These are phyloP conservation scores for Notolabrus celidotus DNA, from an alignment of 2,797 vertebrate genomes.

Conservation along the genomic window DNA sequence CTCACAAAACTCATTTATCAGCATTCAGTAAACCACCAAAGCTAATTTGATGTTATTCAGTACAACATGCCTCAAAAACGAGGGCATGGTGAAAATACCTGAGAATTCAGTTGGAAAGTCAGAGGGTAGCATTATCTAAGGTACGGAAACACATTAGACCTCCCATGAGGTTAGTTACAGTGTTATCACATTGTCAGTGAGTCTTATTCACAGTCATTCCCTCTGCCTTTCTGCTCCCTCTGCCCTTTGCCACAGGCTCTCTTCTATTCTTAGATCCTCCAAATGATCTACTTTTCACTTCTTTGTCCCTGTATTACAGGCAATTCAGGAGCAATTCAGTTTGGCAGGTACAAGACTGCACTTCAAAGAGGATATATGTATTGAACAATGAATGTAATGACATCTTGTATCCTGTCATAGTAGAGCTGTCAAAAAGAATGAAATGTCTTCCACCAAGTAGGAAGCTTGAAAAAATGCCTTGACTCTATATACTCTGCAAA, in stretches of 20 bases:
- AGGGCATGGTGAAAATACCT: constrained; percentile 44
- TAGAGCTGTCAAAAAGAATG: constrained; percentile 32
- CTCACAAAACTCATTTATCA: too few species aligned
- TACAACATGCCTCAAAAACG: constrained; percentile 38
- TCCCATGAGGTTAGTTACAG: constrained; percentile 68
- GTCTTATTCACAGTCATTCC: constrained; percentile 72
- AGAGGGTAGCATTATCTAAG: constrained; percentile 62
- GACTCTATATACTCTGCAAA: not conserved
- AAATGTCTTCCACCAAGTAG: constrained; percentile 13
- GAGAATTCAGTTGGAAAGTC: constrained; percentile 38
- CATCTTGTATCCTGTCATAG: constrained; percentile 39
- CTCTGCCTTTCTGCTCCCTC: constrained; percentile 60
- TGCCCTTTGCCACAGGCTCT: constrained; percentile 73
- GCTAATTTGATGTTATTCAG: constrained; percentile 8
- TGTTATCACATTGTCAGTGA: constrained; percentile 71
- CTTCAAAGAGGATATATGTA: constrained; percentile 50
- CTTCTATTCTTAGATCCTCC: constrained; percentile 76
- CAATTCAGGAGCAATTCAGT: constrained; percentile 60
- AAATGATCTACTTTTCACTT: constrained; percentile 76
- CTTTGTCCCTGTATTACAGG: constrained; percentile 55
- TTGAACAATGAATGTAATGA: constrained; percentile 36
- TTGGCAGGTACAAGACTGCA: constrained; percentile 61
- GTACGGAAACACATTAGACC: constrained; percentile 61
- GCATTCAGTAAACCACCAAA: not conserved
- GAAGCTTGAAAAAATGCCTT: not conserved